Evolutionary conservation across 2,113 vertebrate genomes (phyloP).

Genomic region (Chionodraco myersi): DNA sequence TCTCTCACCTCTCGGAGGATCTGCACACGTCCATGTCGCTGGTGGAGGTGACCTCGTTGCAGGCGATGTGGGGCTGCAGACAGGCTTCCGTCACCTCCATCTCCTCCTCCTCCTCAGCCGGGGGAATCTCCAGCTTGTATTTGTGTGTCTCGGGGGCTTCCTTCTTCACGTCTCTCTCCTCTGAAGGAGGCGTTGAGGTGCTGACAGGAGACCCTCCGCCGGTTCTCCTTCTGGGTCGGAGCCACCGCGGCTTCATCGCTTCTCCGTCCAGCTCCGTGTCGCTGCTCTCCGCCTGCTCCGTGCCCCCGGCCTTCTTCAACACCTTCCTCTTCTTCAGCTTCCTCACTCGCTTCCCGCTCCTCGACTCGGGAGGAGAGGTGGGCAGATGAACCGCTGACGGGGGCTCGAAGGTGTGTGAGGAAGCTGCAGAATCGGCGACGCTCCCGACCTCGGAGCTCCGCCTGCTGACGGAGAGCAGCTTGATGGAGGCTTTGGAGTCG

Average conservation of each 20-base stretch:
- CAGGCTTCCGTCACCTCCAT: slow-evolving; percentile 67
- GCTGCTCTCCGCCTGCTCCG: slow-evolving; percentile 88
- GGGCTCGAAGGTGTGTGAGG: slow-evolving; percentile 36
- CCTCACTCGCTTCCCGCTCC: slow-evolving; percentile 88
- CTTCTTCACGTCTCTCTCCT: slow-evolving; percentile 64
- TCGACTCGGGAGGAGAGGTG: slow-evolving; percentile 72
- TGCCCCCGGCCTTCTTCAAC: slow-evolving; percentile 84
- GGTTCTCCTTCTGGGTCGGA: slow-evolving; percentile 79
- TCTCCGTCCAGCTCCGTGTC: slow-evolving; percentile 93
- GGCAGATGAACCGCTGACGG: slow-evolving; percentile 17
- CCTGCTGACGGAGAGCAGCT: slow-evolving; percentile 60
- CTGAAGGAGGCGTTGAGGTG: slow-evolving; percentile 82
- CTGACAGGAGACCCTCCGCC: slow-evolving; percentile 86
- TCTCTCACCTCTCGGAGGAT: slow-evolving; percentile 73
- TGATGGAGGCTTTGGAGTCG: slow-evolving; percentile 59
- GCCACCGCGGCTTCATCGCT: slow-evolving; percentile 81
- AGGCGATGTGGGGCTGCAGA: slow-evolving; percentile 80
- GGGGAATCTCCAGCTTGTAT: slow-evolving; percentile 80
- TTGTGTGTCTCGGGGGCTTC: slow-evolving; percentile 76
- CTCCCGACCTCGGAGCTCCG: slow-evolving; percentile 65
- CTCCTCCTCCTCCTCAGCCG: slow-evolving; percentile 81
- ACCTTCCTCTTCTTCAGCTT: slow-evolving; percentile 94
- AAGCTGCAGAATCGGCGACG: slow-evolving; percentile 48
- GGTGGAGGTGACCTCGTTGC: slow-evolving; percentile 95
- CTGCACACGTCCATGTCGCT: slow-evolving; percentile 89